Evolutionary conservation across 2,797 vertebrate genomes (phyloP).

Genomic region (Adrianichthys oophorus): DNA sequence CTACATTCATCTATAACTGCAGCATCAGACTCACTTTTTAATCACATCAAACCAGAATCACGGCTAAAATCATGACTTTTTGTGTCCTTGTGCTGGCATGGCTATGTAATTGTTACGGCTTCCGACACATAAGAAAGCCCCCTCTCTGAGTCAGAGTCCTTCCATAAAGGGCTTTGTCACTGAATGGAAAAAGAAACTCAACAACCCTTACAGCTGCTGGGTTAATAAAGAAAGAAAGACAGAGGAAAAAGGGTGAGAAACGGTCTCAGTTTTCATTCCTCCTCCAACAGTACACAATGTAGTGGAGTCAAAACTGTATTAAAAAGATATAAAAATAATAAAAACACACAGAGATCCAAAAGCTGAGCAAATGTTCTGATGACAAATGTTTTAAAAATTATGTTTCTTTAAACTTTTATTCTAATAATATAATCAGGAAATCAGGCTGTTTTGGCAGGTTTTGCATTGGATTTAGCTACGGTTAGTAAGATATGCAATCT

Average conservation of each 20-base stretch:
- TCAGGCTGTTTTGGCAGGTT: too few species aligned
- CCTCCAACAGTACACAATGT: not conserved
- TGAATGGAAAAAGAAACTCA: constrained; percentile 37
- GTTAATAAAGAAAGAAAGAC: constrained; percentile 34
- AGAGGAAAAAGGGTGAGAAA: constrained; percentile 18
- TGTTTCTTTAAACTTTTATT: too few species aligned
- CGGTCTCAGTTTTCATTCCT: too few species aligned
- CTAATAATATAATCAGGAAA: too few species aligned
- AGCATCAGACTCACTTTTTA: constrained; percentile 31
- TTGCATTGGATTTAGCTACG: too few species aligned
- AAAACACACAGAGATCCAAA: not conserved
- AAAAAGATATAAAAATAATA: not conserved
- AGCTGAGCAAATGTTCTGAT: too few species aligned
- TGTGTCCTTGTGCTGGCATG: not conserved
- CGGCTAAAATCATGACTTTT: constrained; percentile 16
- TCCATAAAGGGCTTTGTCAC: constrained; percentile 45
- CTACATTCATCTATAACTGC: constrained; percentile 34
- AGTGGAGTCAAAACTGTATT: not conserved
- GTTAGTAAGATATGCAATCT: too few species aligned
- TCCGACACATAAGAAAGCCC: constrained; percentile 34
- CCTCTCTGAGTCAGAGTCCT: constrained; percentile 36
- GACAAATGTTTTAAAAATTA: too few species aligned
- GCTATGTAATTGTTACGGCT: constrained; percentile 22
- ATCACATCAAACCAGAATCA: constrained; percentile 23
- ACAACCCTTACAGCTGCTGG: constrained; percentile 25